Base-by-base conservation (phyloP, 64 coral and sea anemone genomes). In the Montipora sp. region DNA sequence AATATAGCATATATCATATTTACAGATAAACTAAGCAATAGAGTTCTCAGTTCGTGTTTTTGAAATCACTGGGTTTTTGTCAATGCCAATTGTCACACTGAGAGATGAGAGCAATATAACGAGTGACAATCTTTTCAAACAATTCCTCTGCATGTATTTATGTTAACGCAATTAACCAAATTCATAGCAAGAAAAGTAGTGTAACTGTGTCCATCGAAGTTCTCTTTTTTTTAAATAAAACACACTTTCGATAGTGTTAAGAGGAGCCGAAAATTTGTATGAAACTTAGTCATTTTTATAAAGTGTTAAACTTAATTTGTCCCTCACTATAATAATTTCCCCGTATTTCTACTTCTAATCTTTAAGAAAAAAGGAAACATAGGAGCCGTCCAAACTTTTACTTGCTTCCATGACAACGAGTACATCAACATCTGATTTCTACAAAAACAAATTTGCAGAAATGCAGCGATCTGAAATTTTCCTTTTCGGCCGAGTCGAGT, bases 321-420 rank as follows among this genome's bases (percentile, higher is more conserved):
- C 36, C 36, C 36, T 36, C 36, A 36, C 36, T 36, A 36, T 36
- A 36, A 36, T 36, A 36, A 36, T 36, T 36, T 36, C 36, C 36
- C 36, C 36, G 36, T 36, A 36, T 36, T 36, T 36, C 36, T 36
- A 36, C 36, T 36, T 36, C 1, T 36, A 36, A 36, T 36, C 36
- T 36, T 36, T 36, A 59, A 3, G 13, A 59, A 9, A 59, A 59
- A 59, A 59, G 7, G 57, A 59, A 36, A 36, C 36, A 36, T 36
- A 36, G 36, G 36, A 36, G 36, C 36, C 14, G 16, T 5, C 16
- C 5, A 70, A 19, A 0, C 8, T 74, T 24, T 45, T 66, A 83
- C 7, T 2, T 20, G 63, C 12, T 69, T 84, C 82, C 82, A 85
- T 85, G 82, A 85, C 82, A 85, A 85, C 82, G 19, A 49, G 7